Conservation (phyloP, 2,888 invertebrate species). For the Copidosoma aretas region DNA sequence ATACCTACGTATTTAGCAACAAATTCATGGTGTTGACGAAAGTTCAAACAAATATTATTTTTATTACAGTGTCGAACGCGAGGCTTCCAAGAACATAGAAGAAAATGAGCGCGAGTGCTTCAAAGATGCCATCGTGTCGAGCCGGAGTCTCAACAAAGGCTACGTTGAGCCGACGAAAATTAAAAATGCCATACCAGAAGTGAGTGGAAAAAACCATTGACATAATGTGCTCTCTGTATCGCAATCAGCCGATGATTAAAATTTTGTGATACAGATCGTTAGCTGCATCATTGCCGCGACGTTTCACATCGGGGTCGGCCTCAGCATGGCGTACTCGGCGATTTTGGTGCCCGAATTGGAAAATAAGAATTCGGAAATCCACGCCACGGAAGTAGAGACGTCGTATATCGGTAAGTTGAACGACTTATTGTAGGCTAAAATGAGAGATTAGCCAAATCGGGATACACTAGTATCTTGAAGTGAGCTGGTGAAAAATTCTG, state of each 20-base stretch:
- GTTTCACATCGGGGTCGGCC: slow-evolving; percentile 69
- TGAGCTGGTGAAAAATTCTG: too few species aligned
- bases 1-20: too few species aligned
- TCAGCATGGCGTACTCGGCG: slow-evolving; percentile 68
- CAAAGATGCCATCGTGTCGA: slow-evolving; percentile 59
- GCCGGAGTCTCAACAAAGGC: slow-evolving; percentile 57
- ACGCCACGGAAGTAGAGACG: slow-evolving; percentile 60
- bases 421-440: too few species aligned
- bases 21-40: too few species aligned
- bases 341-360: slow-evolving; percentile 66
- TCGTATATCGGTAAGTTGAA: slow-evolving; percentile 65
- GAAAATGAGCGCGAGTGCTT: slow-evolving; percentile 59
- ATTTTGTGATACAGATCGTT: slow-evolving; percentile 59
- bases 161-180: slow-evolving; percentile 52
- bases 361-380: slow-evolving; percentile 47
- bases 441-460: too few species aligned
- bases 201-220: slow-evolving; percentile 41
- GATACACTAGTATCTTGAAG: too few species aligned
- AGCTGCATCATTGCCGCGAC: slow-evolving; percentile 66
- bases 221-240: too few species aligned
- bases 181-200: slow-evolving; percentile 55
- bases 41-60: too few species aligned
- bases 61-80: slow-evolving; percentile 54
- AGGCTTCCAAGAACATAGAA: slow-evolving; percentile 60
- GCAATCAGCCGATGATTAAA: neutral